Evolutionary conservation across 92 coral and sea anemone species (phyloP), one percentile per base, ranked within the genome.

Genomic region (Epizoanthus illoricatus): DNA sequence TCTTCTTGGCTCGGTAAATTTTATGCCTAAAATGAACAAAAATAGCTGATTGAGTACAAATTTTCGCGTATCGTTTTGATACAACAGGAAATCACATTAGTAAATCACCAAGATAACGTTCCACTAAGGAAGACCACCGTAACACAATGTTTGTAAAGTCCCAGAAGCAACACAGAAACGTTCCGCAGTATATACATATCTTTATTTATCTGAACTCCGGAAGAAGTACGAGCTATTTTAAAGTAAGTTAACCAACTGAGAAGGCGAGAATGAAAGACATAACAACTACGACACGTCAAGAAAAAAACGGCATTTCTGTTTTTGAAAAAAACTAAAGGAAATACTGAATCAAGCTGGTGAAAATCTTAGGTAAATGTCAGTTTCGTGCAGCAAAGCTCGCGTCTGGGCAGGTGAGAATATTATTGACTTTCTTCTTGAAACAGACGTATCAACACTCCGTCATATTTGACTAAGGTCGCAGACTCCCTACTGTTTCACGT

Each of bases 391-490:
- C 43, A 43, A 11, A 43, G 17, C 41, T 15, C 5, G 21, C 71
- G 65, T 62, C 71, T 78, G 71, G 65, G 71, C 82, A 78, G 82
- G 70, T 78, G 82, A 13, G 49, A 15, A 43, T 43, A 8, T 4
- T 43, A 70, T 62, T 42, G 58, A 63, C 52, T 45, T 16, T 41
- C 18, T 13, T 52, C 56, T 52, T 5, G 13, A 52, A 52, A 52
- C 41, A 62, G 41, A n/a, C 61, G 71, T 42, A 78, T 78, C 82
- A 78, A 41, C 82, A 78, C 71, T 55, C 55, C 20, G 71, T 63
- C n/a, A 20, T 78, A 63, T 64, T 41, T 62, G 82, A 78, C 39
- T n/a, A 76, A 42, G 42, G 15, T 5, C 52, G 5, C 5, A 3
- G 82, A 62, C 82, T 45, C 82, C 82, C 82, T 13, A 40, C 61